These are phyloP conservation scores for Dolichallabes microphthalmus DNA, from an alignment of 2,113 vertebrate genomes.

Conservation along the genomic window DNA sequence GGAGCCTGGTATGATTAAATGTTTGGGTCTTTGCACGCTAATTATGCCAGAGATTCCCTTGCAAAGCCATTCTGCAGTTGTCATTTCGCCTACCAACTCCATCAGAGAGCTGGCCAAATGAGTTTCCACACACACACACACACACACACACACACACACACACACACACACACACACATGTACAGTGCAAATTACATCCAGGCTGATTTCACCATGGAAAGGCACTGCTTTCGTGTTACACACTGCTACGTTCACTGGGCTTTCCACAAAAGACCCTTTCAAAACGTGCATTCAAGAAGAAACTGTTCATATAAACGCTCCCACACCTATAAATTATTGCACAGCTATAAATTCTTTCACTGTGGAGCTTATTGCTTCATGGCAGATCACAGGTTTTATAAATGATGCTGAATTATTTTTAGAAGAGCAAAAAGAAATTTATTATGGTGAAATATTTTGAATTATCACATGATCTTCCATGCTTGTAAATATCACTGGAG, in stretches of 20 bases:
- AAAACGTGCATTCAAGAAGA: conserved; percentile 37
- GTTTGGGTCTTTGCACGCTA: conserved; percentile 43
- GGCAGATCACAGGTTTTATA: conserved; percentile 1
- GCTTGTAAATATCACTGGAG: conserved; percentile 19
- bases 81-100: conserved; percentile 21
- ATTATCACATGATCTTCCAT: conserved; percentile 1
- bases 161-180: conserved; percentile 13
- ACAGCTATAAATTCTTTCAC: conserved; percentile 17
- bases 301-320: conserved; percentile 22
- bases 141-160: not conserved
- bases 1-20: conserved; percentile 43
- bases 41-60: conserved; percentile 34
- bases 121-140: conserved; percentile 39
- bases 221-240: conserved; percentile 26
- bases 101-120: conserved; percentile 43
- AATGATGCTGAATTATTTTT: not conserved
- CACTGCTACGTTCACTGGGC: conserved; percentile 37
- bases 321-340: conserved; percentile 40
- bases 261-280: conserved; percentile 49
- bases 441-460: conserved; percentile 14
- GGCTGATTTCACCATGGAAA: conserved; percentile 50
- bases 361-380: conserved; percentile 11
- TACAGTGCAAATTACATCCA: conserved; percentile 44
- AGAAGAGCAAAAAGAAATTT: conserved; percentile 35
- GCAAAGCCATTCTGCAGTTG: conserved; percentile 42